These are phyloP conservation scores for Brienomyrus longianalis DNA, from an alignment of 2,113 vertebrate genomes.

Conservation along the genomic window DNA sequence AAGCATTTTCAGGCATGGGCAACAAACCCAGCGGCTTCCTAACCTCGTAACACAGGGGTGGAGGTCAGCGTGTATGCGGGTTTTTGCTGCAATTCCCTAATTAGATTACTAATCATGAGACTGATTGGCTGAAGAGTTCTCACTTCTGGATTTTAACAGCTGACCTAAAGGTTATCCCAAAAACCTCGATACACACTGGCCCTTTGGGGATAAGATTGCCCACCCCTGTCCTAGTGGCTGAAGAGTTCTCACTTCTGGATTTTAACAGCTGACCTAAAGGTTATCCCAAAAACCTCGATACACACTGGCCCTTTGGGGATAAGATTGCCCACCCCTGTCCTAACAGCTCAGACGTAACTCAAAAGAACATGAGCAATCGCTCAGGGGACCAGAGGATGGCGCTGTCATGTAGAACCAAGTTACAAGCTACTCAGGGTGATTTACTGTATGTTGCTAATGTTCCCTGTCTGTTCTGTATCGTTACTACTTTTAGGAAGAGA, in stretches of 20 bases:
- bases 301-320: too few relatives aligned
- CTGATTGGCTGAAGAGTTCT: neutral
- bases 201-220: neutral
- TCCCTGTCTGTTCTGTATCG: neutral
- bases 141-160: too few relatives aligned
- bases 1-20: neutral
- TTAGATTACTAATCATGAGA: too few relatives aligned
- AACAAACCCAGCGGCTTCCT: neutral
- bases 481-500: neutral
- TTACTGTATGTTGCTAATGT: neutral
- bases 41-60: neutral
- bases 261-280: too few relatives aligned
- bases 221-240: neutral
- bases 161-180: too few relatives aligned
- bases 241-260: neutral
- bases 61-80: too few relatives aligned
- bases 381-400: neutral
- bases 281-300: too few relatives aligned
- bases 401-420: neutral
- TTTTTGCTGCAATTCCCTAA: too few relatives aligned
- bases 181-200: neutral
- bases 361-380: neutral
- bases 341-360: neutral
- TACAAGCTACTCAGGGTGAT: neutral
- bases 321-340: too few relatives aligned